Evolutionary conservation across 2,888 invertebrate species (phyloP), one percentile per base, ranked within the genome.

Genomic region (Cephus sareptanus): DNA sequence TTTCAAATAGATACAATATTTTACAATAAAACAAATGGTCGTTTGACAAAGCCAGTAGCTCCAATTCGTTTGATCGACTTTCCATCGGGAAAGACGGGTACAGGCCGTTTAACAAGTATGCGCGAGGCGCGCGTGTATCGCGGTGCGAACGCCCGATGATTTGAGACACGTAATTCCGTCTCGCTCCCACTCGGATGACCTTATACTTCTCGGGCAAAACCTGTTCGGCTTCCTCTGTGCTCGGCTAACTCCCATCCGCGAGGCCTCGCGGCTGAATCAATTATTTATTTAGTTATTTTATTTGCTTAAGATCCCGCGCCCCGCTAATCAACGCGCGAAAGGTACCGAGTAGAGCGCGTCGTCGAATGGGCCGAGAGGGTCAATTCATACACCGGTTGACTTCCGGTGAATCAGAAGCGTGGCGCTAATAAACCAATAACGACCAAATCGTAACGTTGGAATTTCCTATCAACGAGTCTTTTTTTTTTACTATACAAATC

Each of bases 281-380:
- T 91, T 91, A 91, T 91, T 90, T 90, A 90, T 90, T 90, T 90
- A 87, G 86, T 90, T 88, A 83, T 90, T 90, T 90, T 90, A 88
- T 91, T 91, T 90, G 88, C 84, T 87, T 85, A 86, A 81, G 85
- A 83, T 84, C 83, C 76, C 78, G 77, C 83, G 77, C 78, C 76
- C 77, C 75, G 68, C 76, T 77, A 79, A 79, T 79, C 79, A 79
- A 79, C 79, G 76, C 73, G 31, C 33, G 56, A 56, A 6, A 15
- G 15, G 40, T 9, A 56, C 56, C 23, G 23, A 23, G 6, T 2
- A 56, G 56, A 40, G 40, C 4, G 40, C 37, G 15, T 15, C 37
- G 37, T 15, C 56, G 56, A 56, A 56, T 2, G 23, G 56, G 56
- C 40, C 40, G 23, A 23, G 23, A 23, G 56, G 56, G 23, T 23